phyloP scores from a whole-genome alignment of 2,888 invertebrate species.

The Stomorhina lunata region DNA sequence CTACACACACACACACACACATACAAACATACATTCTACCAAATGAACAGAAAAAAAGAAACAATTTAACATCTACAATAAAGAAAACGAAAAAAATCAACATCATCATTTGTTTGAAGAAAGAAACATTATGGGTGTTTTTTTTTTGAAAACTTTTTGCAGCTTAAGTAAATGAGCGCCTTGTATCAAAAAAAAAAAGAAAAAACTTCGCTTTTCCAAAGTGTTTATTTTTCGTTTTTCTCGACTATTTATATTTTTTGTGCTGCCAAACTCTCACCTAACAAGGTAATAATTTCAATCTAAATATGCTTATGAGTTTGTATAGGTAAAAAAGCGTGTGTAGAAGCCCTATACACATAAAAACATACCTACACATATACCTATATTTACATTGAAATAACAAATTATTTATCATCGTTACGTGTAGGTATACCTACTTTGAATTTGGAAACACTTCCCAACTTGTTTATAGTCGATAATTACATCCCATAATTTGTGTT shows the following conservation, averaged over 20 bases:
- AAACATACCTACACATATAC: background rate
- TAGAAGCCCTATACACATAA: conserved; percentile 16
- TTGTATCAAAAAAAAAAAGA: background rate
- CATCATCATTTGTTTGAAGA: conserved; percentile 29
- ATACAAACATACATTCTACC: conserved; percentile 26
- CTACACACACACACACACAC: too few relatives aligned
- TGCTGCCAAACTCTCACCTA: background rate
- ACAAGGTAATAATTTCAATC: conserved; percentile 41
- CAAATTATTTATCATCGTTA: conserved; percentile 60
- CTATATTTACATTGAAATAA: conserved; percentile 22
- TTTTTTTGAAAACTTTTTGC: background rate
- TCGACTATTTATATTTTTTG: background rate
- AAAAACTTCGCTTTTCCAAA: conserved; percentile 10
- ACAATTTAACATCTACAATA: conserved; percentile 14
- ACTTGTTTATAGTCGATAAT: conserved; percentile 56
- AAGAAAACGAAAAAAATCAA: conserved; percentile 23
- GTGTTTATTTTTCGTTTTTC: conserved; percentile 37
- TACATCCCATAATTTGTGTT: conserved; percentile 49
- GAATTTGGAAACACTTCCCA: conserved; percentile 26
- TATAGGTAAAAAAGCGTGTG: background rate
- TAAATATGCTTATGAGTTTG: background rate
- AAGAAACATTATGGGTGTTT: conserved; percentile 19
- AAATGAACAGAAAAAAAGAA: conserved; percentile 8
- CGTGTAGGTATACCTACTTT: too few relatives aligned
- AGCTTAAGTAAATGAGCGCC: background rate